A percentile compares a stretch with the other conserved stretches of the same genome.
phyloP scores from a whole-genome alignment of 2,113 vertebrate genomes.

The Anas platyrhynchos region DNA sequence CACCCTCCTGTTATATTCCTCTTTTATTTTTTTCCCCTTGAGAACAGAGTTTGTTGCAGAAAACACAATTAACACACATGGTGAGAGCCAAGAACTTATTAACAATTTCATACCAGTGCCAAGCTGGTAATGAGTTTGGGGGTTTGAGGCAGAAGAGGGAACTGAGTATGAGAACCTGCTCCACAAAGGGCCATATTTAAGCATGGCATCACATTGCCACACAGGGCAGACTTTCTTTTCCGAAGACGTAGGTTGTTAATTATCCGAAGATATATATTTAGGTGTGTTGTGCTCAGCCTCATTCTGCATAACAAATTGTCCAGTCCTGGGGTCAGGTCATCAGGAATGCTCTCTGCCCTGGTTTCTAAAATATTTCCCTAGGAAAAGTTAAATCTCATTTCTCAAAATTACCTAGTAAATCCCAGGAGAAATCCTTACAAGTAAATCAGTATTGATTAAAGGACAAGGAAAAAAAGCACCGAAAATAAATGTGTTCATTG shows the following conservation, averaged over 20 bases:
- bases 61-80: neutral
- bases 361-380: neutral
- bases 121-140: constrained; percentile 33
- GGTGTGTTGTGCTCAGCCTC: neutral
- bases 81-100: constrained; percentile 40
- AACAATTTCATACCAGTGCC: neutral
- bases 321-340: neutral
- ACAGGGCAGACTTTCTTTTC: neutral
- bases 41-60: constrained; percentile 18
- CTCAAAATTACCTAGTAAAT: neutral
- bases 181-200: neutral
- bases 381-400: neutral
- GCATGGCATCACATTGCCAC: neutral
- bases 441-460: neutral
- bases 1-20: neutral
- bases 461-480: neutral
- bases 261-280: neutral
- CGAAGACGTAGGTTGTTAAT: neutral
- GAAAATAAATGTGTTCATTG: neutral
- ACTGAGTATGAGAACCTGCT: neutral
- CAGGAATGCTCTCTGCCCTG: neutral
- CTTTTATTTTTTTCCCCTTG: neutral
- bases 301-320: neutral
- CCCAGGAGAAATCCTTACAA: neutral
- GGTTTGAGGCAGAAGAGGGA: constrained; percentile 20